Conservation (phyloP, 2,888 invertebrate species). For the Leptura quadrifasciata region DNA sequence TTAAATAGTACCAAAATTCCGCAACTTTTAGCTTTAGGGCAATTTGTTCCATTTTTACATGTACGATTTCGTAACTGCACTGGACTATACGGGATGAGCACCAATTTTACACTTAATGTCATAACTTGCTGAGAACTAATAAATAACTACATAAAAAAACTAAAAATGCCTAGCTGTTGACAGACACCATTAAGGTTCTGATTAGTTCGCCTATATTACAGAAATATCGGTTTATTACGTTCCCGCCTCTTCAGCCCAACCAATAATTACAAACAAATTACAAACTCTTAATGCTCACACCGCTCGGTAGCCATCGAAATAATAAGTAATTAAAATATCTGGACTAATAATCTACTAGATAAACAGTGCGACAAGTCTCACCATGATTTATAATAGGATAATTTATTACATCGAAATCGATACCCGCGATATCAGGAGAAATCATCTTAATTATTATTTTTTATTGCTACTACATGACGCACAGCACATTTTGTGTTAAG, state of each 20-base stretch:
- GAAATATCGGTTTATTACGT: constrained; percentile 3
- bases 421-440: constrained; percentile 41
- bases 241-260: constrained; percentile 8
- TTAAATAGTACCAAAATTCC: too few relatives aligned
- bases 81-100: neutral
- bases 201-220: constrained; percentile 7
- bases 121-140: neutral
- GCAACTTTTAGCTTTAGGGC: too few relatives aligned
- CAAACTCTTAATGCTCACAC: constrained; percentile 15
- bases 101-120: constrained; percentile 2
- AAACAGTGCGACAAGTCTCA: constrained; percentile 42
- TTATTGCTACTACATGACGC: constrained; percentile 39
- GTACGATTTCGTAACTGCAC: too few relatives aligned
- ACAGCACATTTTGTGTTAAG: neutral
- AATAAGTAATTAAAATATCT: constrained; percentile 46
- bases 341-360: constrained; percentile 41
- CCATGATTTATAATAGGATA: constrained; percentile 41
- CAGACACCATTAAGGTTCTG: constrained; percentile 7
- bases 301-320: constrained; percentile 41
- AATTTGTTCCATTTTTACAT: too few relatives aligned
- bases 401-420: constrained; percentile 51
- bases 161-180: neutral
- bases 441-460: constrained; percentile 51
- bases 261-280: constrained; percentile 41
- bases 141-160: neutral